phyloP scores from a whole-genome alignment of 2,888 invertebrate species.

The Pelosia muscerda region DNA sequence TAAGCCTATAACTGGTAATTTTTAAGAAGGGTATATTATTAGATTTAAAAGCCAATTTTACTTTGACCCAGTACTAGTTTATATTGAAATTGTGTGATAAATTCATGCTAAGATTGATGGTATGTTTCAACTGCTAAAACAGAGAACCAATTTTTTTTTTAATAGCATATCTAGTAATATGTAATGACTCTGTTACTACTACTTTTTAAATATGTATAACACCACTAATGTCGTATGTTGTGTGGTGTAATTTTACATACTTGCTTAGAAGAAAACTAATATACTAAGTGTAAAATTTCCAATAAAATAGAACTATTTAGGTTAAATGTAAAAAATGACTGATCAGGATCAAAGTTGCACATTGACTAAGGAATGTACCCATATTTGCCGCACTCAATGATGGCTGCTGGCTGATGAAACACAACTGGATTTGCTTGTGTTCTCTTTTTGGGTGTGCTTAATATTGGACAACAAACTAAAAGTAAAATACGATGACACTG shows the following conservation, averaged over 20 bases:
- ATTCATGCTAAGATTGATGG: neutral
- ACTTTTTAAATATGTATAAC: neutral
- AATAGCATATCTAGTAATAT: neutral
- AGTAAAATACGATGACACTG: too few relatives aligned
- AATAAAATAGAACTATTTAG: too few relatives aligned
- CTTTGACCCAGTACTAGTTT: neutral
- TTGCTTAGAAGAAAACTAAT: too few relatives aligned
- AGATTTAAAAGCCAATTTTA: neutral
- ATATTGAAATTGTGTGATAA: neutral
- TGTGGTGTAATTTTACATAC: neutral
- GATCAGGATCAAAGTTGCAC: neutral
- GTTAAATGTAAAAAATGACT: neutral
- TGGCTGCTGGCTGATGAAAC: too few relatives aligned
- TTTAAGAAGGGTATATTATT: neutral
- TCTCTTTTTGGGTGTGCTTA: too few relatives aligned
- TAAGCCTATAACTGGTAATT: too few relatives aligned
- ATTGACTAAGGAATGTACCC: too few relatives aligned
- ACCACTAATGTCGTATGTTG: neutral
- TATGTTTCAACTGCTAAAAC: neutral
- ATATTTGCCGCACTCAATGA: too few relatives aligned
- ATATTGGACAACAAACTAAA: too few relatives aligned
- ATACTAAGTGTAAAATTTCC: too few relatives aligned
- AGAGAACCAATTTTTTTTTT: too few relatives aligned
- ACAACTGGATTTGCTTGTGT: too few relatives aligned
- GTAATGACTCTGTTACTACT: neutral